Conservation (phyloP, 2,888 invertebrate species). For the Yponomeuta evonymella region DNA sequence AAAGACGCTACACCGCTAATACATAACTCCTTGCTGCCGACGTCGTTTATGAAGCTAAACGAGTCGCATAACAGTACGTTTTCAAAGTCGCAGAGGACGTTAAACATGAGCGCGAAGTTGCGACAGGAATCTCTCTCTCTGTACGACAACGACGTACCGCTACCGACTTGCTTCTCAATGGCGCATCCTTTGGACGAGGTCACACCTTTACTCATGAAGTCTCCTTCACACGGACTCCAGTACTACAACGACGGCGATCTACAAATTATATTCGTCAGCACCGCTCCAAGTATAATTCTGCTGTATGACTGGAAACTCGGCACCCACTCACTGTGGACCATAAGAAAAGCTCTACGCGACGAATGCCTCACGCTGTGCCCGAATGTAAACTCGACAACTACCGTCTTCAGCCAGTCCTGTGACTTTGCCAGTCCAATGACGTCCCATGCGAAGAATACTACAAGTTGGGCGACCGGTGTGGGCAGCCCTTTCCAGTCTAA, state of each 20-base stretch:
- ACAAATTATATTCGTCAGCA: constrained; percentile 85
- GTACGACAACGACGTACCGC: constrained; percentile 66
- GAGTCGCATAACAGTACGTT: constrained; percentile 58
- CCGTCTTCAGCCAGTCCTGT: constrained; percentile 60
- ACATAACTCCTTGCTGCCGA: constrained; percentile 49
- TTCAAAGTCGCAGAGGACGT: constrained; percentile 45
- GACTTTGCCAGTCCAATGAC: constrained; percentile 64
- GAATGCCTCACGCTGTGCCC: constrained; percentile 80
- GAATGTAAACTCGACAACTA: constrained; percentile 59
- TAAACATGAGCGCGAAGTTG: constrained; percentile 58
- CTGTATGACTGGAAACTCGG: constrained; percentile 86
- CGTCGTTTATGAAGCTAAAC: constrained; percentile 53
- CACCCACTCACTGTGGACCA: constrained; percentile 87
- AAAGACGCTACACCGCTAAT: constrained; percentile 70
- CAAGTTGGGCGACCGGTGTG: constrained; percentile 46
- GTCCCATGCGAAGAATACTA: constrained; percentile 46
- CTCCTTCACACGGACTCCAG: constrained; percentile 73
- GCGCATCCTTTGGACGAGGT: constrained; percentile 94
- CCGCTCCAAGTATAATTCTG: constrained; percentile 87
- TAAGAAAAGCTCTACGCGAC: constrained; percentile 84
- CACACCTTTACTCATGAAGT: constrained; percentile 86
- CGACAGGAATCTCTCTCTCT: constrained; percentile 53
- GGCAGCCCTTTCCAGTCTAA: constrained; percentile 62
- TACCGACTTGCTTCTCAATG: constrained; percentile 90
- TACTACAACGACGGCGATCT: constrained; percentile 79